Conservation (phyloP, 2,797 vertebrate species). For the Ceyx erithaca region DNA sequence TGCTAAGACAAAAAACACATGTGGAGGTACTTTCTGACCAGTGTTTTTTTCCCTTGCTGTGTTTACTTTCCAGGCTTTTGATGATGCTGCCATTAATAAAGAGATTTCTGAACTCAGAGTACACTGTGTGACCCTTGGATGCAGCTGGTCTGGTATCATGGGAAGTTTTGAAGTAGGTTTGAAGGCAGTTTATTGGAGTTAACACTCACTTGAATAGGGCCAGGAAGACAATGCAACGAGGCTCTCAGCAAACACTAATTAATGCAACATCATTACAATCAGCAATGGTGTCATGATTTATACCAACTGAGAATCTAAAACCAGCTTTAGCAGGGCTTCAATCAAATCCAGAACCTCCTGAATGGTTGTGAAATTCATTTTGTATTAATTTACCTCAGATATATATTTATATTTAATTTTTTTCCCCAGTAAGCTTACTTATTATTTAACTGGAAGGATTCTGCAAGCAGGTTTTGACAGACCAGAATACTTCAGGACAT, state of each 20-base stretch:
- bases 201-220: not conserved
- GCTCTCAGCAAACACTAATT: not conserved
- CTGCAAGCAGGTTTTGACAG: not conserved
- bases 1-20: not conserved
- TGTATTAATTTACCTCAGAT: not conserved
- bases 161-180: constrained; percentile 77
- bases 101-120: constrained; percentile 82
- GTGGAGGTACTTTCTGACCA: not conserved
- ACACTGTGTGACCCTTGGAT: constrained; percentile 78
- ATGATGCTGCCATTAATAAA: constrained; percentile 81
- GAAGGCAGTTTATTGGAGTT: not conserved
- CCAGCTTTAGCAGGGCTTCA: not conserved
- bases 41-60: not conserved
- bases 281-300: not conserved
- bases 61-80: constrained; percentile 76
- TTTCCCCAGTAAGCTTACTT: not conserved
- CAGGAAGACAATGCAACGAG: not conserved
- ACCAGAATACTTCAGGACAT: not conserved
- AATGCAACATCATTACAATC: not conserved
- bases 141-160: constrained; percentile 79
- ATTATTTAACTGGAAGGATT: not conserved
- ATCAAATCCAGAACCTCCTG: not conserved
- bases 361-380: not conserved
- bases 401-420: too few relatives aligned
- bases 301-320: not conserved